Percentiles rank a stretch among this genome's conserved stretches.
These are phyloP conservation scores for Sipha flava DNA, from an alignment of 1,140 invertebrate genomes.

Conservation along the genomic window DNA sequence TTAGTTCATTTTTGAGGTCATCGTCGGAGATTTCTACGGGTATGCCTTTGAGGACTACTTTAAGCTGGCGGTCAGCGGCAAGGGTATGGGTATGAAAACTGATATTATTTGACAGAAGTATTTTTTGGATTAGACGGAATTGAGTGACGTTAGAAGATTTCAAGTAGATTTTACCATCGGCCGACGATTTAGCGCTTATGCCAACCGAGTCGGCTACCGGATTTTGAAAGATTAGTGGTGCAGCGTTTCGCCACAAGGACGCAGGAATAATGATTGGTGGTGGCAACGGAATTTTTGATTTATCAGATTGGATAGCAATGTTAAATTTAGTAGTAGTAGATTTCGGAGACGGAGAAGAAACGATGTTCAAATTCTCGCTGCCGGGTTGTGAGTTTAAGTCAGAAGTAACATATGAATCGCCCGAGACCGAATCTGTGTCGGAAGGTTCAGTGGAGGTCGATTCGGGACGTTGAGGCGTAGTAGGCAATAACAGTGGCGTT, in stretches of 20 bases:
- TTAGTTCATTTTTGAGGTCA: background rate
- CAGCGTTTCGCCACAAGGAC: background rate
- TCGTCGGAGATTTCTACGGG: background rate
- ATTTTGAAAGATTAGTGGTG: background rate
- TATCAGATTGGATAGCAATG: no score
- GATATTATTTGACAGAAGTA: background rate
- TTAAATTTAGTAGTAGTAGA: no score
- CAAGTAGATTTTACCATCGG: background rate
- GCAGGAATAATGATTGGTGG: background rate
- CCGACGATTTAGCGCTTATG: background rate
- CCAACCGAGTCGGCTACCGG: background rate
- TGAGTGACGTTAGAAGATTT: background rate
- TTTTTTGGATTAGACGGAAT: background rate
- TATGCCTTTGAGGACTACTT: background rate
- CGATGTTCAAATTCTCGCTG: no score
- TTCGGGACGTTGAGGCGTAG: no score
- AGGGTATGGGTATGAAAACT: background rate
- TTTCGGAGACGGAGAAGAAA: no score
- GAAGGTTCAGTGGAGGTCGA: no score
- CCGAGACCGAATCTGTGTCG: no score
- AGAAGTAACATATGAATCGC: no score
- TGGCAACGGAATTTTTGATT: no score
- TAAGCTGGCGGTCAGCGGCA: background rate
- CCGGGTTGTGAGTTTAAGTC: no score
- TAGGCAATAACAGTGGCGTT: no score